Base-by-base conservation (phyloP, 2,888 invertebrate genomes). In the Parnassius apollo region DNA sequence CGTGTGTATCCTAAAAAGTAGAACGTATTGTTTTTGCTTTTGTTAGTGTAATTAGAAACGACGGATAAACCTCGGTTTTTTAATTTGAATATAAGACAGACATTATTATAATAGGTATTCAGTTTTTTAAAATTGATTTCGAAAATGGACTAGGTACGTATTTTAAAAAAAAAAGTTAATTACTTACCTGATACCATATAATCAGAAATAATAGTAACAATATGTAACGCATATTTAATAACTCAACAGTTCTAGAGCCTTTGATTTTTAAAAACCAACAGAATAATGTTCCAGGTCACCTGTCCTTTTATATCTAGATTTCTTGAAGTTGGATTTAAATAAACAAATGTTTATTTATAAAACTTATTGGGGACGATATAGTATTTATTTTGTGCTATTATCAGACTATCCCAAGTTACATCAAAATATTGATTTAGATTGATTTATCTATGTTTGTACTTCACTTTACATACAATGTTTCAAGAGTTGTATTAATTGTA, bases 181-280 rank as follows among this genome's bases (percentile, higher is more conserved):
- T n/a, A 8, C 54, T n/a, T 22, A 64, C 63, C 63, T 59, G 51
- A 48, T 45, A 46, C 46, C 52, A 52, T 11, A 59, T 56, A 44
- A 2, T 48, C 12, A 64, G 13, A n/a, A 64, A 11, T 22, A 11
- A 42, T 7, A 64, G 9, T n/a, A 52, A 7, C 12, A 56, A 2
- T 22, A 64, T 42, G 45, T 25, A 9, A 25, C 52, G 56, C 63
- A 64, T 64, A 25, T 46, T 57, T 11, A 42, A 42, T 57, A 12
- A 56, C 13, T 7, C 0, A 13, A 12, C 12, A 44, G 9, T 11
- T n/a, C 12, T 8, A 42, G 7, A 46, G 4, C 22, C 25, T 22
- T 12, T 25, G 44, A 51, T 9, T 2, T 9, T 54, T 49, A 18
- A 42, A 42, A 18, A 22, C 35, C 45, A 18, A 61, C 52, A 51